These are phyloP conservation scores for Pluvialis apricaria DNA, from an alignment of 2,113 vertebrate species.

Conservation along the genomic window DNA sequence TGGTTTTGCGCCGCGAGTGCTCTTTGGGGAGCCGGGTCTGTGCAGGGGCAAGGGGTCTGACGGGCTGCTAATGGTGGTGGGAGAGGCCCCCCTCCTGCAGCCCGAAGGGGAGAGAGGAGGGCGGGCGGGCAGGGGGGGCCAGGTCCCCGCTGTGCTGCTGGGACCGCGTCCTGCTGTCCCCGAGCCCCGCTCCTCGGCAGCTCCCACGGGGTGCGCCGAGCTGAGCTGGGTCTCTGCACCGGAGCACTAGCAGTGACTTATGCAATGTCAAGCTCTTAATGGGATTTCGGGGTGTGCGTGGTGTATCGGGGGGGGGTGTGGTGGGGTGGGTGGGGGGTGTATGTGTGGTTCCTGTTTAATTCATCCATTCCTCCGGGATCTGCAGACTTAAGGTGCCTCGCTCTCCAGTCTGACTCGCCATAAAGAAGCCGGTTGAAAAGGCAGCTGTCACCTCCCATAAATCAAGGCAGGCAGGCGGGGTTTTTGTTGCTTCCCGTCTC, in stretches of 20 bases:
- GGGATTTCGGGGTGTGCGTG: not conserved
- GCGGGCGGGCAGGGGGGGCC: not conserved
- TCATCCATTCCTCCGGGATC: not conserved
- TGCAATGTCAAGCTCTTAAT: not conserved
- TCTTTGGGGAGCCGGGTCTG: not conserved
- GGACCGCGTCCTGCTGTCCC: not conserved
- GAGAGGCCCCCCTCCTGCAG: not conserved
- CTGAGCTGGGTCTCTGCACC: not conserved
- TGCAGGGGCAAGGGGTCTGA: not conserved
- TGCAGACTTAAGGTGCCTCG: not conserved
- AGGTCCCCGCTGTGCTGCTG: not conserved
- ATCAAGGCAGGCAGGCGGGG: slow-evolving; percentile 14
- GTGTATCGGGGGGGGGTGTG: not conserved
- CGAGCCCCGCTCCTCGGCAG: not conserved
- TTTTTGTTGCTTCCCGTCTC: not conserved
- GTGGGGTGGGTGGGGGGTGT: too few relatives aligned
- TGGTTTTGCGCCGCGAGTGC: not conserved
- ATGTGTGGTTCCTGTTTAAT: not conserved
- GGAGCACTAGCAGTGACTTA: not conserved
- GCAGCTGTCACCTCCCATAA: slow-evolving; percentile 32
- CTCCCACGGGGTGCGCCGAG: not conserved
- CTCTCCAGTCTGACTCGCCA: not conserved
- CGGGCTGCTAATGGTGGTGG: fast-evolving
- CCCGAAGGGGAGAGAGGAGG: not conserved
- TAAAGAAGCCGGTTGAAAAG: not conserved